Conservation (phyloP, 2,888 invertebrate species). For the Cordilura impudica region DNA sequence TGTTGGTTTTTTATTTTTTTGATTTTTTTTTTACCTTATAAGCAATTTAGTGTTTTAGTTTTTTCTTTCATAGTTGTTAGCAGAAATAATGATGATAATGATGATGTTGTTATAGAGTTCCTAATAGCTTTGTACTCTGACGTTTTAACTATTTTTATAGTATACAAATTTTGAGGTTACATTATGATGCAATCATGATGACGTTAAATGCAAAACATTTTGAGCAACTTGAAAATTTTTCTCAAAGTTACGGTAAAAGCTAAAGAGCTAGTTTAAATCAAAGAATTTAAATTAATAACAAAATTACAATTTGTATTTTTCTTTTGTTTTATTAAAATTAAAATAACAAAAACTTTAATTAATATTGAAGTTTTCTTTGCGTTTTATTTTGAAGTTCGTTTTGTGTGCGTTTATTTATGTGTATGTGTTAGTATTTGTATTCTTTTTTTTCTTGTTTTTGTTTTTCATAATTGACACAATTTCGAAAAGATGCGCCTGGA, state of each 20-base stretch:
- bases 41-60: slow-evolving; percentile 16
- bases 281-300: neutral
- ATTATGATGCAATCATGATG: slow-evolving; percentile 66
- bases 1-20: neutral
- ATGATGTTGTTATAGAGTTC: slow-evolving; percentile 40
- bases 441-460: slow-evolving; percentile 35
- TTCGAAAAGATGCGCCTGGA: slow-evolving; percentile 61
- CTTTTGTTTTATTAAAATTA: neutral
- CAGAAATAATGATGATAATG: slow-evolving; percentile 4
- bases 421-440: neutral
- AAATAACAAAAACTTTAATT: slow-evolving; percentile 10
- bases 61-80: neutral
- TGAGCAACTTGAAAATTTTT: neutral
- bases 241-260: neutral
- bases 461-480: slow-evolving; percentile 63
- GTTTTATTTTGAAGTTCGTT: slow-evolving; percentile 31
- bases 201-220: slow-evolving; percentile 57
- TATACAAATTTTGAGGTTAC: slow-evolving; percentile 58
- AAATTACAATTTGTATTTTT: neutral
- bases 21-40: neutral
- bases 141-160: slow-evolving; percentile 60
- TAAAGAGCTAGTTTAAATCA: neutral
- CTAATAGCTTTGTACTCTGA: slow-evolving; percentile 49
- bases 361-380: neutral
- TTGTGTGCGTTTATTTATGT: neutral